Conservation (phyloP, 2,797 vertebrate species). For the Pangasius larnaudii region DNA sequence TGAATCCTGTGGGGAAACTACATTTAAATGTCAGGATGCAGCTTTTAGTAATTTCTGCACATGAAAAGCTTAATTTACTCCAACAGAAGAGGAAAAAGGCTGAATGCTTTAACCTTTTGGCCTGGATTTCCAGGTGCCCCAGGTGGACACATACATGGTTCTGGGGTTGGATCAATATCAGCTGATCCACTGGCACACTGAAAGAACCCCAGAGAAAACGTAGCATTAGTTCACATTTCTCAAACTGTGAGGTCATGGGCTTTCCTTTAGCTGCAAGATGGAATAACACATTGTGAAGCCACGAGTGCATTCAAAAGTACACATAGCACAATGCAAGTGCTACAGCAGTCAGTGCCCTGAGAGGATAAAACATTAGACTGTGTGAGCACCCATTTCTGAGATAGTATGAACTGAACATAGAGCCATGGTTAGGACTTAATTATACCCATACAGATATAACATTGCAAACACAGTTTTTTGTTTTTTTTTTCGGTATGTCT, state of each 20-base stretch:
- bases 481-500: conserved; percentile 20
- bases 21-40: neutral
- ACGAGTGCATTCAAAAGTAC: conserved; percentile 11
- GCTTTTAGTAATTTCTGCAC: neutral
- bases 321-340: conserved; percentile 1
- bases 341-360: neutral
- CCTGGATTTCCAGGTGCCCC: conserved; percentile 87
- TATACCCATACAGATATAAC: neutral
- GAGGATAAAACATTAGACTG: neutral
- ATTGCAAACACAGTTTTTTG: neutral
- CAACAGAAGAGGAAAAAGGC: neutral
- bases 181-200: conserved; percentile 89
- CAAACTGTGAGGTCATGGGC: neutral
- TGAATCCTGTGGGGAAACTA: neutral
- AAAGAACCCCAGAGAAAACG: conserved; percentile 29
- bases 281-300: neutral
- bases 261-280: neutral
- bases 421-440: neutral
- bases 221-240: neutral
- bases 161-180: conserved; percentile 83
- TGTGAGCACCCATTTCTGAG: neutral
- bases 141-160: conserved; percentile 88
- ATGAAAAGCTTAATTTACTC: neutral
- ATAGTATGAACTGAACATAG: neutral
- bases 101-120: conserved; percentile 79